Conservation (phyloP, 2,797 vertebrate genomes). For the Aphelocoma californica region DNA sequence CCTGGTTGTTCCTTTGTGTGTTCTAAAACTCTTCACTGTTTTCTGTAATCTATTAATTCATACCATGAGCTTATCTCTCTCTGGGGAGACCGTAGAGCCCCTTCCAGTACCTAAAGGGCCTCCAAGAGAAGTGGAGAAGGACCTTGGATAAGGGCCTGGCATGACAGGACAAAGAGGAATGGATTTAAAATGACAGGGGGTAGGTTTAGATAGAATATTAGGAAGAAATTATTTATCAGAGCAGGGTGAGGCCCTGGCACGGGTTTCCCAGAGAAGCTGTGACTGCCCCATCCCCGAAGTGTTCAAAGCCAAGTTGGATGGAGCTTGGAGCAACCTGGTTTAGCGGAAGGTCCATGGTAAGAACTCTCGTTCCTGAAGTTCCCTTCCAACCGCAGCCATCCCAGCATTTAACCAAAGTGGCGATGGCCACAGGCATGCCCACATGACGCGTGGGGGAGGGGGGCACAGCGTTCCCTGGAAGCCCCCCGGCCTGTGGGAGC, state of each 20-base stretch:
- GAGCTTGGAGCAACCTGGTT: not conserved
- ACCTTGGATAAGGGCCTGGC: not conserved
- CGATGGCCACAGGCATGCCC: not conserved
- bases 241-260: not conserved
- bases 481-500: fast-evolving
- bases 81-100: not conserved
- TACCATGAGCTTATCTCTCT: not conserved
- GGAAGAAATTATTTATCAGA: not conserved
- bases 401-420: fast-evolving
- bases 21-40: not conserved
- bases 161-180: too few relatives aligned
- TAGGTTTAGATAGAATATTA: not conserved
- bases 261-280: not conserved
- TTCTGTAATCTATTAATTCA: not conserved
- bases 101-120: not conserved
- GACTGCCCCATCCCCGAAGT: not conserved
- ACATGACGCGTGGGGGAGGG: fast-evolving
- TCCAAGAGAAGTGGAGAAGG: too few relatives aligned
- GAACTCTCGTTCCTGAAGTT: not conserved
- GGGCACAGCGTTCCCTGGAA: fast-evolving
- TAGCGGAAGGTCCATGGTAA: not conserved
- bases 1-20: not conserved
- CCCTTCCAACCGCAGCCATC: not conserved
- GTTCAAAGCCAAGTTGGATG: fast-evolving
- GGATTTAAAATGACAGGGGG: not conserved